Evolutionary conservation across 2,888 invertebrate species (phyloP).

Genomic region (Eupithecia pulchellata): DNA sequence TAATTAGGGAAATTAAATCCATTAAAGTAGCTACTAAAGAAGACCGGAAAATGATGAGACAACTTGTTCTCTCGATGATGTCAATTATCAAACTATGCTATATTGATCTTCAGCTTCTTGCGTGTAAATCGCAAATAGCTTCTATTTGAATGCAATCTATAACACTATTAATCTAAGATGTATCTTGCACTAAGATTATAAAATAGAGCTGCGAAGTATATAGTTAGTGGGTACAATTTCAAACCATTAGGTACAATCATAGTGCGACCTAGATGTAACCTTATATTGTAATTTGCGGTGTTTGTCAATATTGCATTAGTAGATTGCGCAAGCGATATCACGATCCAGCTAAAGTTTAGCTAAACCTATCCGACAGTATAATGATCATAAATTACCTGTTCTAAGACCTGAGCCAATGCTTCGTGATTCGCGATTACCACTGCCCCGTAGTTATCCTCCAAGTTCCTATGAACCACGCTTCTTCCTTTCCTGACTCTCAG

Average conservation of each 20-base stretch:
- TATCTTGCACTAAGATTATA: background rate
- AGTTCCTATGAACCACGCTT: conserved; percentile 92
- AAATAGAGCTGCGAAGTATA: background rate
- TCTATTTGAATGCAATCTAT: background rate
- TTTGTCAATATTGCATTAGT: conserved; percentile 34
- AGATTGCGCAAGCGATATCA: conserved; percentile 37
- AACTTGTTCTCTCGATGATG: background rate
- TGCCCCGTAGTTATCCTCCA: conserved; percentile 96
- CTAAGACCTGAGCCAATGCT: conserved; percentile 94
- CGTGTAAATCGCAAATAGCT: background rate
- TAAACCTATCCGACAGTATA: conserved; percentile 48
- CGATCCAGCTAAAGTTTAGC: conserved; percentile 43
- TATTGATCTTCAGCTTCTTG: background rate
- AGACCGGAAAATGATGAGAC: background rate
- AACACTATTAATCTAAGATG: background rate
- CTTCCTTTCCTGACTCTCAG: conserved; percentile 91
- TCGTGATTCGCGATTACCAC: conserved; percentile 96
- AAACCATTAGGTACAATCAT: background rate
- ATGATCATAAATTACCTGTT: conserved; percentile 87
- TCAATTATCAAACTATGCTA: background rate
- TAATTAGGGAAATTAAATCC: background rate
- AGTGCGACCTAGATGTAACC: conserved; percentile 14
- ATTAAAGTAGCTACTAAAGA: background rate
- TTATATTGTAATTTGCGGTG: conserved; percentile 15
- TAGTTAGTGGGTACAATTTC: conserved; percentile 7